Conservation (phyloP, 2,888 invertebrate genomes). For the Eupelmus urozonus region DNA sequence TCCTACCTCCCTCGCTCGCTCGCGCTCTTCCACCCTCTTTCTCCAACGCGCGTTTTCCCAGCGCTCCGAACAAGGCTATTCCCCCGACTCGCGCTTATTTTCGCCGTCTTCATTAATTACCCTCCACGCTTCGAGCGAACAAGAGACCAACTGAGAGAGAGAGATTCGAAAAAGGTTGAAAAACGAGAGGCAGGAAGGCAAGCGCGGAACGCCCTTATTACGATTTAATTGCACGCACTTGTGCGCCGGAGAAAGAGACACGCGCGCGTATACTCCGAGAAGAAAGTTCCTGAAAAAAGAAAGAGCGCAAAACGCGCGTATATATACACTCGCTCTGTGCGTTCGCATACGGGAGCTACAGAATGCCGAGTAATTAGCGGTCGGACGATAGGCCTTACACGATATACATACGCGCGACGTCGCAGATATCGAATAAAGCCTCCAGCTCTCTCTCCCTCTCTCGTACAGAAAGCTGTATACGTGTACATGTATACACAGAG, state of each 20-base stretch:
- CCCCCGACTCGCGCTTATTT: constrained; percentile 43
- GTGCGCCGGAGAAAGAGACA: background rate
- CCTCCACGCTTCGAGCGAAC: constrained; percentile 29
- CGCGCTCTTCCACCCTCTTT: background rate
- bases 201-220: constrained; percentile 39
- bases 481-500: background rate
- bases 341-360: background rate
- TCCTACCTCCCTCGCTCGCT: constrained; percentile 1
- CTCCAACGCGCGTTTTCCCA: constrained; percentile 15
- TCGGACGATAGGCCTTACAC: constrained; percentile 36
- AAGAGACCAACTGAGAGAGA: constrained; percentile 2
- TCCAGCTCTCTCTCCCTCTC: background rate
- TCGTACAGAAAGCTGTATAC: background rate
- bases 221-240: constrained; percentile 55
- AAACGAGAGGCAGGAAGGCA: background rate
- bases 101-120: constrained; percentile 56
- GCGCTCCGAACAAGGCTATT: constrained; percentile 43
- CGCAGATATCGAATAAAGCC: constrained; percentile 54
- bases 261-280: background rate
- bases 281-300: background rate
- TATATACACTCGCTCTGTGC: background rate
- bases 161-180: background rate
- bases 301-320: background rate
- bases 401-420: constrained; percentile 12
- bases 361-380: constrained; percentile 55